Conservation (phyloP, 2,797 vertebrate genomes). For the Amazona ochrocephala region DNA sequence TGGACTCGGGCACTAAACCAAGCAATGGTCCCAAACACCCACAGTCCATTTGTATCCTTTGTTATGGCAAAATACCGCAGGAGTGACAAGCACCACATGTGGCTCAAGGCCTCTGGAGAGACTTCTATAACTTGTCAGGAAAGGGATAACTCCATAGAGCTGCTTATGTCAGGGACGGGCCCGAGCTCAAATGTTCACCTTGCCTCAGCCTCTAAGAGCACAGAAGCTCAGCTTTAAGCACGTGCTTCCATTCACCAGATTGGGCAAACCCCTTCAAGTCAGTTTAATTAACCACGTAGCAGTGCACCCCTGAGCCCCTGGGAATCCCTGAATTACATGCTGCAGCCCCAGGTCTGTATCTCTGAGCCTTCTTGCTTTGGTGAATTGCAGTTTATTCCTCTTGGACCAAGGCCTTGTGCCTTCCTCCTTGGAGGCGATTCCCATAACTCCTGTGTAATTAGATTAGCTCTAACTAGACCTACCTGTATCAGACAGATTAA, state of each 20-base stretch:
- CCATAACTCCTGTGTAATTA: background rate
- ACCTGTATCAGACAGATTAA: background rate
- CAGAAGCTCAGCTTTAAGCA: background rate
- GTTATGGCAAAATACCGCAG: background rate
- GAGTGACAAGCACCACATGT: accelerated
- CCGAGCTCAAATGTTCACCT: accelerated
- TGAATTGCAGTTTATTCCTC: background rate
- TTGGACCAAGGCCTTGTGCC: background rate
- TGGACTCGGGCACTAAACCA: background rate
- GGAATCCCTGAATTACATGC: accelerated
- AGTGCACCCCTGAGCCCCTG: background rate
- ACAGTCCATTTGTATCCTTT: background rate
- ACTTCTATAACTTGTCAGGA: background rate
- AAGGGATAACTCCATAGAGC: background rate
- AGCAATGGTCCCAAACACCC: background rate
- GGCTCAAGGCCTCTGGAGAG: background rate
- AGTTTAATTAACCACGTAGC: background rate
- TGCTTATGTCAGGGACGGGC: background rate
- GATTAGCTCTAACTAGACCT: background rate
- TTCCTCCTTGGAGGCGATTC: background rate
- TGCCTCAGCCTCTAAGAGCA: background rate
- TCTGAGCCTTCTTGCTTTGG: background rate
- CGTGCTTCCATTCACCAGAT: background rate
- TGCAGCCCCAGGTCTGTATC: background rate
- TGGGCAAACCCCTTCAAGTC: background rate